Percentiles rank a stretch among this genome's conserved stretches.
These are phyloP conservation scores for Lamprologus sp. DNA, from an alignment of 2,113 vertebrate genomes.

Conservation along the genomic window DNA sequence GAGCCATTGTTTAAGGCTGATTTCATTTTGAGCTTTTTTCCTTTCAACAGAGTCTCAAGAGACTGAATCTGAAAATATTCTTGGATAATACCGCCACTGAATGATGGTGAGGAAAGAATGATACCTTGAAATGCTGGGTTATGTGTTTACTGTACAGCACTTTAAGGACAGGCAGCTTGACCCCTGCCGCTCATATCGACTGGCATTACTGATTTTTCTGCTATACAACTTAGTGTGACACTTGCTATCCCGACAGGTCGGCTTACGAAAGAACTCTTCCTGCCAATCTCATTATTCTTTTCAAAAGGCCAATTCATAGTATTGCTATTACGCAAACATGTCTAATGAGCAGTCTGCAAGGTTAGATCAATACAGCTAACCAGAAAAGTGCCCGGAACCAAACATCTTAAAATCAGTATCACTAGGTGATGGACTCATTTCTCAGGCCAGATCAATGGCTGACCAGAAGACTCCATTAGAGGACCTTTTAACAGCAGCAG, in stretches of 20 bases:
- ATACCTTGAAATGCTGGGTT: neutral
- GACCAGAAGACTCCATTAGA: conserved; percentile 35
- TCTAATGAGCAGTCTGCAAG: neutral
- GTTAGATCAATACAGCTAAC: conserved; percentile 30
- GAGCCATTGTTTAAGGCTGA: conserved; percentile 13
- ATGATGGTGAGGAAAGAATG: neutral
- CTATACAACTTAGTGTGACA: neutral
- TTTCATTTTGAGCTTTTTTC: conserved; percentile 30
- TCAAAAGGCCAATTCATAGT: neutral
- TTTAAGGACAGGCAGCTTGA: conserved; percentile 26
- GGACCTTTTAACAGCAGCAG: conserved; percentile 8
- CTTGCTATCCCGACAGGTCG: neutral
- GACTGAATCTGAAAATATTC: conserved; percentile 2
- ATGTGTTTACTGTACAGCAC: conserved; percentile 17
- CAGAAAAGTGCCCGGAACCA: neutral
- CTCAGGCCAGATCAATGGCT: conserved; percentile 37
- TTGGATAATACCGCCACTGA: neutral
- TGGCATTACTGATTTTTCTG: conserved; percentile 23
- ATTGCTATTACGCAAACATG: neutral
- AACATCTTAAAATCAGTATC: conserved; percentile 26
- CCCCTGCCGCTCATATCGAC: conserved; percentile 39
- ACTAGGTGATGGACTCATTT: neutral
- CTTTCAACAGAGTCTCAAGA: conserved; percentile 15
- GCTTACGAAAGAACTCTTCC: neutral
- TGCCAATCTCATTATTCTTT: conserved; percentile 25